Evolutionary conservation across 2,888 invertebrate genomes (phyloP).

Genomic region (Ichneumoninae sp.): DNA sequence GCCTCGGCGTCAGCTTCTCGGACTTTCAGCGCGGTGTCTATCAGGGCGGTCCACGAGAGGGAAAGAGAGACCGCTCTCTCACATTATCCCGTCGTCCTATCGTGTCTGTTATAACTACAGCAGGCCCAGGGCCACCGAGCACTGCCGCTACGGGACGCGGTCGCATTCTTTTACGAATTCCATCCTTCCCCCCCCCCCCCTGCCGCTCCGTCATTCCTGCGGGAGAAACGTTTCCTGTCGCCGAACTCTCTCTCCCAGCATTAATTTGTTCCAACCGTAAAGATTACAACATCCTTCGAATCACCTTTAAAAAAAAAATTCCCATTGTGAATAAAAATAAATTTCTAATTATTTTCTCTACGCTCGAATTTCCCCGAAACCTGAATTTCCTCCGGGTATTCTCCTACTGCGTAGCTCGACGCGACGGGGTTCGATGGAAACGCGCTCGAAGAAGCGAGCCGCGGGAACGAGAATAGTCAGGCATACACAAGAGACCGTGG

Average conservation of each 20-base stretch:
- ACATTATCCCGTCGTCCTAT: slow-evolving; percentile 45
- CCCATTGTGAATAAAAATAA: neutral
- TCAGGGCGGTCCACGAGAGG: slow-evolving; percentile 51
- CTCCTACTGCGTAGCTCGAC: neutral
- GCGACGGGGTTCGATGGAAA: neutral
- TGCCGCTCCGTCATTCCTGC: slow-evolving; percentile 70
- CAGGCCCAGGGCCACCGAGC: slow-evolving; percentile 58
- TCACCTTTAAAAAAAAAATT: neutral
- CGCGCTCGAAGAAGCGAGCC: slow-evolving; percentile 15
- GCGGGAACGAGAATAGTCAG: slow-evolving; percentile 15
- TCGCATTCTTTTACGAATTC: slow-evolving; percentile 78
- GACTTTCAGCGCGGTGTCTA: slow-evolving; percentile 45
- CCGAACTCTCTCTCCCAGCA: slow-evolving; percentile 53
- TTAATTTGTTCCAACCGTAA: slow-evolving; percentile 45
- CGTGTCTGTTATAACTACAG: slow-evolving; percentile 46
- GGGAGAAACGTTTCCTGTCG: slow-evolving; percentile 78
- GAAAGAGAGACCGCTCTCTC: slow-evolving; percentile 28
- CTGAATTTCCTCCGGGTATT: neutral
- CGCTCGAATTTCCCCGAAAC: neutral
- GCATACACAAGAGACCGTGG: slow-evolving; percentile 26
- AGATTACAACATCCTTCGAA: slow-evolving; percentile 58
- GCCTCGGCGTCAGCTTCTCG: slow-evolving; percentile 43
- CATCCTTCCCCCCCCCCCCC: slow-evolving; percentile 57
- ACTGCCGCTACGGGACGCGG: slow-evolving; percentile 64
- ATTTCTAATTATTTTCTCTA: neutral